Percentiles rank a stretch among this genome's conserved stretches.
phyloP scores from a whole-genome alignment of 2,888 invertebrate species.

The Uloborus plumipes region DNA sequence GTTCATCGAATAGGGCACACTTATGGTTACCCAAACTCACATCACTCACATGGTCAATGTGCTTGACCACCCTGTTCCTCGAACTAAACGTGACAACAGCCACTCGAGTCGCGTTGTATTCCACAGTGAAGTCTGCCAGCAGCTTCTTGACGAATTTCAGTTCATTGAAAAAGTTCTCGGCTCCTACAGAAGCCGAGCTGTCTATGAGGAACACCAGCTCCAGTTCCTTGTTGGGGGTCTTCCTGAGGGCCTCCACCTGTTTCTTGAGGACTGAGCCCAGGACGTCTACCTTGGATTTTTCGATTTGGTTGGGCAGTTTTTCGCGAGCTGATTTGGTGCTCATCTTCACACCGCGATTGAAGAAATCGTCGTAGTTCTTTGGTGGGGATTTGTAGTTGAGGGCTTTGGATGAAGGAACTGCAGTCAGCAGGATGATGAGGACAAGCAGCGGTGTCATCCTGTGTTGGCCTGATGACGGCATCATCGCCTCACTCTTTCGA shows the following conservation, averaged over 20 bases:
- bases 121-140: constrained; percentile 78
- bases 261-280: constrained; percentile 75
- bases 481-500: constrained; percentile 23
- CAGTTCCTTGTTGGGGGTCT: constrained; percentile 68
- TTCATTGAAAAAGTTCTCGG: constrained; percentile 77
- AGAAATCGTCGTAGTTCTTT: constrained; percentile 65
- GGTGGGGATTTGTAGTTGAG: constrained; percentile 38
- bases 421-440: constrained; percentile 17
- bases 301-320: constrained; percentile 71
- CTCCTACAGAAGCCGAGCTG: constrained; percentile 78
- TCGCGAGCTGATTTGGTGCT: constrained; percentile 61
- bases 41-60: constrained; percentile 77
- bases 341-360: constrained; percentile 66
- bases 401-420: constrained; percentile 3
- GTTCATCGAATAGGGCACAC: constrained; percentile 77
- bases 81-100: constrained; percentile 79
- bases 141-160: constrained; percentile 79
- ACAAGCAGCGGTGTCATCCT: constrained; percentile 14
- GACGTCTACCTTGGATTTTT: constrained; percentile 75
- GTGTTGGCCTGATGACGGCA: constrained; percentile 21
- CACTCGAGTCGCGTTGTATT: constrained; percentile 77
- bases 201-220: constrained; percentile 80
- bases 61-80: constrained; percentile 74
- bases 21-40: constrained; percentile 76
- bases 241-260: constrained; percentile 75